A percentile compares a stretch with the other conserved stretches of the same genome.
phyloP scores from a whole-genome alignment of 2,797 vertebrate genomes.

The Pangasius krempfi region DNA sequence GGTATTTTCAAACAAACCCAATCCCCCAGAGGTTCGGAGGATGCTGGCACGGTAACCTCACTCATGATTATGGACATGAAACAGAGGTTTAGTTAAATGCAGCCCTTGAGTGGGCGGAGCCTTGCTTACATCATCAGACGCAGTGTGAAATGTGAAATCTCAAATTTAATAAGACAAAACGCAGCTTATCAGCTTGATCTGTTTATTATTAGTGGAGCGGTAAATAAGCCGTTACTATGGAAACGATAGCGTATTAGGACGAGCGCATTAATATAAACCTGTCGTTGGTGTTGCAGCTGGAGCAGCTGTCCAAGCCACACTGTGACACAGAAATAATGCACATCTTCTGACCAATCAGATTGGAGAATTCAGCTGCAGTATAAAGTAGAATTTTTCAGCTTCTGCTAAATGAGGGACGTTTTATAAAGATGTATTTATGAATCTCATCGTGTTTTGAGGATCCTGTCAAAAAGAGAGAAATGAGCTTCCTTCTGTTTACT shows the following conservation, averaged over 20 bases:
- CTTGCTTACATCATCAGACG: neutral
- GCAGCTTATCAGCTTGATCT: no score
- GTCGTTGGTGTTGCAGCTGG: neutral
- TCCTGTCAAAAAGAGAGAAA: neutral
- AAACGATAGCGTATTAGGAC: neutral
- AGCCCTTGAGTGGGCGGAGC: conserved; percentile 41
- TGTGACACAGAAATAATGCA: neutral
- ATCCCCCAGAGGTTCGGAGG: conserved; percentile 31
- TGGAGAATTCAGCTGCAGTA: neutral
- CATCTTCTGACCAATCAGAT: neutral
- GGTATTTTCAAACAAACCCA: conserved; percentile 10
- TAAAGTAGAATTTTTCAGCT: neutral
- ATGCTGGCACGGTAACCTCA: conserved; percentile 48
- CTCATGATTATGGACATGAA: conserved; percentile 44
- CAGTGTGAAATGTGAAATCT: no score
- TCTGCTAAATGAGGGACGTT: neutral
- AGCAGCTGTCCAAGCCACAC: neutral
- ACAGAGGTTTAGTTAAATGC: conserved; percentile 55
- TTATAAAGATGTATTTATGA: neutral
- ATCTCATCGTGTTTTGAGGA: neutral
- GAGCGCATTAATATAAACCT: neutral
- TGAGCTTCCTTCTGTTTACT: neutral
- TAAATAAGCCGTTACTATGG: neutral
- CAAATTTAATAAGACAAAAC: no score
- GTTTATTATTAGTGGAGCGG: no score